A percentile compares a stretch with the other conserved stretches of the same genome.
phyloP scores from a whole-genome alignment of 2,888 invertebrate genomes.

The Cerceris ruficornis region DNA sequence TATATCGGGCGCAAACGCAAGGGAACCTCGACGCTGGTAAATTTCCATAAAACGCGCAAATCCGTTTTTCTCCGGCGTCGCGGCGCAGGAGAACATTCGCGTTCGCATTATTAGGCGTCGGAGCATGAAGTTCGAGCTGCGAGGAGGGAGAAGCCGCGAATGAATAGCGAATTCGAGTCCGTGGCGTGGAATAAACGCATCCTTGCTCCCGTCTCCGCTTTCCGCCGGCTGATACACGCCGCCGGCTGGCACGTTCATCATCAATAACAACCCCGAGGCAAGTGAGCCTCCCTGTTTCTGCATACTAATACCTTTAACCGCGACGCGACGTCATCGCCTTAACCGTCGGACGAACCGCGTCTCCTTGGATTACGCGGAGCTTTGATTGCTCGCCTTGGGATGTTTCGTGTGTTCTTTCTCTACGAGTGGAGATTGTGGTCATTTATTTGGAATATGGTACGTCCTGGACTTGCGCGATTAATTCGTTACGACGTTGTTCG shows the following conservation, averaged over 20 bases:
- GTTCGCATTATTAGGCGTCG: slow-evolving; percentile 5
- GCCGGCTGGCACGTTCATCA: slow-evolving; percentile 51
- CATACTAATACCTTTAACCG: slow-evolving; percentile 53
- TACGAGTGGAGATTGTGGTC: no score
- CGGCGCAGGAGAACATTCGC: neutral
- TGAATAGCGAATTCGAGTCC: slow-evolving; percentile 37
- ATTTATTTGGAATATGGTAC: no score
- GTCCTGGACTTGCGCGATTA: no score
- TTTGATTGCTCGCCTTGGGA: neutral
- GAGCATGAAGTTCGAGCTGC: neutral
- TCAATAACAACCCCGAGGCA: slow-evolving; percentile 53
- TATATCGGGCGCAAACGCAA: neutral
- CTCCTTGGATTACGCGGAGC: neutral
- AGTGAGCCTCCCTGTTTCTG: slow-evolving; percentile 38
- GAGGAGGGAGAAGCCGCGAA: neutral
- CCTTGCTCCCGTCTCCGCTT: slow-evolving; percentile 41
- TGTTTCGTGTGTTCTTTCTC: no score
- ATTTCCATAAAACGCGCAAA: neutral
- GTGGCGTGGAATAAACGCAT: slow-evolving; percentile 57
- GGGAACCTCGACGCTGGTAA: neutral
- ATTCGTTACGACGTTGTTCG: no score
- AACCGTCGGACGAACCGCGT: neutral
- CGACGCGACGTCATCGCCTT: slow-evolving; percentile 26
- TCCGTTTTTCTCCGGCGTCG: neutral
- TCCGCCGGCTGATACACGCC: slow-evolving; percentile 32